Evolutionary conservation across 2,797 vertebrate species (phyloP).

Genomic region (Denticeps clupeoides): DNA sequence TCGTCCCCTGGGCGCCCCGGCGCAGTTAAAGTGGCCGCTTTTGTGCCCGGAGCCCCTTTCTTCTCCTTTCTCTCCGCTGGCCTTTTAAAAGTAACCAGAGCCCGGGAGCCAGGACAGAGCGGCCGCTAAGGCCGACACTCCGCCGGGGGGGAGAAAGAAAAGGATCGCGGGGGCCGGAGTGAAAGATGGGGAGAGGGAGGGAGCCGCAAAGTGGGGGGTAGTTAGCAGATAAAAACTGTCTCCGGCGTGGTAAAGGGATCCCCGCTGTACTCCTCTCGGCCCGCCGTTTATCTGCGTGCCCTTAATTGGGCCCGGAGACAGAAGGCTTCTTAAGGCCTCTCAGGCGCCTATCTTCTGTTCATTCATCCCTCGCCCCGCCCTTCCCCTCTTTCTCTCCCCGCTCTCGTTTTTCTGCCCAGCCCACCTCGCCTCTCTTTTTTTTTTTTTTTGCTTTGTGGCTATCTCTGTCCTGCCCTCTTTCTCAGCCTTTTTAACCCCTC

Average conservation of each 20-base stretch:
- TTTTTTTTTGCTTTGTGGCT: conserved; percentile 6
- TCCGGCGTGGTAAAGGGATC: conserved; percentile 49
- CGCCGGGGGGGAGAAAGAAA: conserved; percentile 14
- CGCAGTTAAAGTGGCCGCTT: no score
- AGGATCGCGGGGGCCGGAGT: neutral
- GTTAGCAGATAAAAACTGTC: conserved; percentile 55
- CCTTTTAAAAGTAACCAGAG: conserved; percentile 39
- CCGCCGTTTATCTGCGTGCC: conserved; percentile 35
- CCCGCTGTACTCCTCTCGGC: conserved; percentile 29
- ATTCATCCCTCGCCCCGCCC: conserved; percentile 22
- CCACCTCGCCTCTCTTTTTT: conserved; percentile 10
- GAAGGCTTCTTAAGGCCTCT: conserved; percentile 32
- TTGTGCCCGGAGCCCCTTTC: conserved; percentile 4
- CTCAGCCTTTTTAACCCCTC: conserved; percentile 5
- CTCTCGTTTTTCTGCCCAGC: conserved; percentile 13
- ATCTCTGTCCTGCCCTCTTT: conserved; percentile 10
- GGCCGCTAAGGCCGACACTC: conserved; percentile 22
- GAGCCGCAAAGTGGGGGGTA: conserved; percentile 40
- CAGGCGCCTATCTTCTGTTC: conserved; percentile 32
- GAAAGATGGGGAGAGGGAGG: conserved; percentile 21
- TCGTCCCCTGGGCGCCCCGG: conserved; percentile 20
- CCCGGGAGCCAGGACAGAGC: conserved; percentile 28
- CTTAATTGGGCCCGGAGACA: conserved; percentile 44
- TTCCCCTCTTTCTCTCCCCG: conserved; percentile 14
- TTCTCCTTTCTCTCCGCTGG: conserved; percentile 19